Base-by-base conservation (phyloP, 2,888 invertebrate species). In the Tyria jacobaeae region DNA sequence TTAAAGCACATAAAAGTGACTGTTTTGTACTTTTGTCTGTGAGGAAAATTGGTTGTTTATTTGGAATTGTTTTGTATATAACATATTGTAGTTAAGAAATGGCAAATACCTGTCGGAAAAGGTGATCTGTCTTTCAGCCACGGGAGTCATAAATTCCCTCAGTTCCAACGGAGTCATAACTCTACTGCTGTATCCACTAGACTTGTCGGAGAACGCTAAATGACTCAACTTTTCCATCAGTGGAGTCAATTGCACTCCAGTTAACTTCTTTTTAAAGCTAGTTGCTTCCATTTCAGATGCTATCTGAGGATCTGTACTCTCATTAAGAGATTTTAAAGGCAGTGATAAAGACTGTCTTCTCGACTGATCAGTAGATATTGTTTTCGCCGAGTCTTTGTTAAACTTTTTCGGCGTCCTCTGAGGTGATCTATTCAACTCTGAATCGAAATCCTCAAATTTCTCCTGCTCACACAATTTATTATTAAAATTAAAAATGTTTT, bases 181-280 rank as follows among this genome's bases (percentile, higher is more conserved):
- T 72, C 96, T 92, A 78, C 96, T 96, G 74, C 95, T 95, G 81
- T 96, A 96, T 0, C 96, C 96, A 64, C 96, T 96, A 0, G 96
- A 96, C 71, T 95, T 94, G 71, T 96, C 96, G 60, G 94, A 95
- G 71, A 96, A 94, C 1, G 97, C 96, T 62, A 97, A 84, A 54
- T 97, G 95, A 71, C 96, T 97, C 48, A 97, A 84, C 82, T 97
- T 97, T 35, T 97, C 96, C 96, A 97, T 97, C 0, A 97, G 83
- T 0, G 97, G 97, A 0, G 97, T 97, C 55, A 97, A 81, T 64
- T 96, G 97, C 0, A 97, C 95, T 0, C 96, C 96, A 12, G 95
- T 95, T 37, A 95, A 71, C 70, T 95, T 95, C 77, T 94, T 95
- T 69, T 93, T 92, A 57, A 91, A 89, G 63, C 89, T 88, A 0